phyloP scores from a whole-genome alignment of 1,140 invertebrate species.

The Sipha flava region DNA sequence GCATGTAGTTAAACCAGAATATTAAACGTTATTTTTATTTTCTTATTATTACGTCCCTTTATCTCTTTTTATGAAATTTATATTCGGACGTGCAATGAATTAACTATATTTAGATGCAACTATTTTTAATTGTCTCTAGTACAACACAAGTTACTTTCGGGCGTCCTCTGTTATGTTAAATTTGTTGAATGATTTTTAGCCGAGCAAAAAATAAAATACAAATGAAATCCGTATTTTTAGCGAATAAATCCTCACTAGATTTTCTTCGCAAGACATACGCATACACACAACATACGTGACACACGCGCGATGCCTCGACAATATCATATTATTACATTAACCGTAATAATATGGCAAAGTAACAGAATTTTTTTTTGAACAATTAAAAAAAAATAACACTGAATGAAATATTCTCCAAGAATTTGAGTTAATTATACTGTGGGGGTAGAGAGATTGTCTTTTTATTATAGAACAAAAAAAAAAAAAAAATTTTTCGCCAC shows the following conservation, averaged over 20 bases:
- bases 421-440: neutral
- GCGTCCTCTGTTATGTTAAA: neutral
- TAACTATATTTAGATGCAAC: neutral
- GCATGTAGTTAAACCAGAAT: no score
- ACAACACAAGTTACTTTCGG: neutral
- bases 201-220: neutral
- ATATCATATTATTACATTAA: neutral
- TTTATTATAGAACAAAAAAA: neutral
- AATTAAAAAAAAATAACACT: neutral
- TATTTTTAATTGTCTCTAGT: constrained; percentile 14
- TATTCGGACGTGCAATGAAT: neutral
- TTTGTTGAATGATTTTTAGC: neutral
- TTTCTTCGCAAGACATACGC: neutral
- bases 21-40: constrained; percentile 1
- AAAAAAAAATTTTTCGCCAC: neutral
- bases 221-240: neutral
- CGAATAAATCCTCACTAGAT: neutral
- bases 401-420: neutral
- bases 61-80: neutral
- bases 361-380: neutral
- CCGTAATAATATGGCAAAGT: neutral
- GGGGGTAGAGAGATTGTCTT: neutral
- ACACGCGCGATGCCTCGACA: neutral
- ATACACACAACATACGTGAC: neutral
- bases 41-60: neutral